These are phyloP conservation scores for Periparus ater DNA, from an alignment of 2,797 vertebrate genomes.

Conservation along the genomic window DNA sequence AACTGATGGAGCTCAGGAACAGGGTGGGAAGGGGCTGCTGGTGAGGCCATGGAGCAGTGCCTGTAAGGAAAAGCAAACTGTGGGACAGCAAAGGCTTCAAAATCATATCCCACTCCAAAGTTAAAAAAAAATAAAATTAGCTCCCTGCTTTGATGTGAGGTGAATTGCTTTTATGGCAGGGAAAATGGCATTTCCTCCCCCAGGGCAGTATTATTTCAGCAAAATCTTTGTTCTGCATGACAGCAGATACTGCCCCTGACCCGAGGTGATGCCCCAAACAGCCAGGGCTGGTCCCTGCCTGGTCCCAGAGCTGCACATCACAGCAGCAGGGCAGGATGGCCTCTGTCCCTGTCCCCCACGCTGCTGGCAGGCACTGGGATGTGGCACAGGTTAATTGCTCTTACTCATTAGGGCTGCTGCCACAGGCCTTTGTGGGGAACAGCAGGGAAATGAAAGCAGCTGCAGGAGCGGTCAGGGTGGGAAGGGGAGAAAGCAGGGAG, in stretches of 20 bases:
- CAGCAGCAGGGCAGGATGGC: fast-evolving
- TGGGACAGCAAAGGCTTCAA: background rate
- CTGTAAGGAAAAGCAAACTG: background rate
- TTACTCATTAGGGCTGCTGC: background rate
- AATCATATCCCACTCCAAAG: background rate
- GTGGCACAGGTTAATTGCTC: background rate
- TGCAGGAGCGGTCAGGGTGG: background rate
- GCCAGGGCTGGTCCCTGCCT: fast-evolving
- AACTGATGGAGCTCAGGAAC: fast-evolving
- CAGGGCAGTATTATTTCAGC: background rate
- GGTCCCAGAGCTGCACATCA: background rate
- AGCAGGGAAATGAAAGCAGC: background rate
- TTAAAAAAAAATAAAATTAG: background rate
- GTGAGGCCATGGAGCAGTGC: fast-evolving
- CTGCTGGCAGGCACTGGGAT: background rate
- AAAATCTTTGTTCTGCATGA: background rate
- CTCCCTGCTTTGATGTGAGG: background rate
- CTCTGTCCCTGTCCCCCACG: fast-evolving
- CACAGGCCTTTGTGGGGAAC: background rate
- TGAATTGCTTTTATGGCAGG: background rate
- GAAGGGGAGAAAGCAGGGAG: background rate
- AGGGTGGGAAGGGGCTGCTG: background rate
- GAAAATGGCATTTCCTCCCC: background rate
- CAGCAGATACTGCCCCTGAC: fast-evolving
- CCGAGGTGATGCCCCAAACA: fast-evolving